These are phyloP conservation scores for Anticlea derivata DNA, from an alignment of 2,888 invertebrate species.

Conservation along the genomic window DNA sequence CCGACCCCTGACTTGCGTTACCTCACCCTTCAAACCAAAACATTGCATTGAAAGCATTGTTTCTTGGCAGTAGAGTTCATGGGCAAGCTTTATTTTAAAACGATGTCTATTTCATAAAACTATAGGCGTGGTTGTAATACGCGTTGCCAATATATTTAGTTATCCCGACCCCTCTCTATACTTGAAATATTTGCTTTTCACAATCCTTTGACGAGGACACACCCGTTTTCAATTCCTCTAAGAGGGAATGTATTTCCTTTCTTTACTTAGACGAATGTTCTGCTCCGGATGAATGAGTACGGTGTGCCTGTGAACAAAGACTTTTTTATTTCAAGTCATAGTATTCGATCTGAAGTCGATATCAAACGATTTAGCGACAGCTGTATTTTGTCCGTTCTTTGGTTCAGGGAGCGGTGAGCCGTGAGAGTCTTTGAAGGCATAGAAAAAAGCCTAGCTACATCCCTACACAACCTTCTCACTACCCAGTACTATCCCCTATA, in stretches of 20 bases:
- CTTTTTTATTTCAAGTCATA: constrained; percentile 24
- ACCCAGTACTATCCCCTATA: too few species aligned
- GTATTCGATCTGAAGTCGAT: constrained; percentile 21
- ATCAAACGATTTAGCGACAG: constrained; percentile 16
- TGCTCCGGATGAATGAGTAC: constrained; percentile 34
- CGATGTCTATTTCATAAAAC: too few species aligned
- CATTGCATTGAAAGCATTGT: too few species aligned
- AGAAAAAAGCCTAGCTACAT: not conserved
- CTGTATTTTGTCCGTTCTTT: constrained; percentile 5
- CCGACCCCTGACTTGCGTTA: too few species aligned
- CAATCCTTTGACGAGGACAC: constrained; percentile 35
- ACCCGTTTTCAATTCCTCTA: constrained; percentile 49
- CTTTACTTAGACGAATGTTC: constrained; percentile 32
- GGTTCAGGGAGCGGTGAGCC: constrained; percentile 5
- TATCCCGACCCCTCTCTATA: constrained; percentile 12
- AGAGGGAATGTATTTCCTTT: constrained; percentile 45
- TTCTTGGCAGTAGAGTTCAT: too few species aligned
- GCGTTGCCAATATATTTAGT: constrained; percentile 12
- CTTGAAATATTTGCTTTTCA: constrained; percentile 26
- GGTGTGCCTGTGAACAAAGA: constrained; percentile 23
- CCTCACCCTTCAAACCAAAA: too few species aligned
- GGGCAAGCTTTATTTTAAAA: too few species aligned
- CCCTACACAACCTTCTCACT: too few species aligned
- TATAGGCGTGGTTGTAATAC: not conserved
- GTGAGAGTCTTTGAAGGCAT: constrained; percentile 5